Conservation (phyloP, 2,113 vertebrate genomes). For the Platichthys flesus region DNA sequence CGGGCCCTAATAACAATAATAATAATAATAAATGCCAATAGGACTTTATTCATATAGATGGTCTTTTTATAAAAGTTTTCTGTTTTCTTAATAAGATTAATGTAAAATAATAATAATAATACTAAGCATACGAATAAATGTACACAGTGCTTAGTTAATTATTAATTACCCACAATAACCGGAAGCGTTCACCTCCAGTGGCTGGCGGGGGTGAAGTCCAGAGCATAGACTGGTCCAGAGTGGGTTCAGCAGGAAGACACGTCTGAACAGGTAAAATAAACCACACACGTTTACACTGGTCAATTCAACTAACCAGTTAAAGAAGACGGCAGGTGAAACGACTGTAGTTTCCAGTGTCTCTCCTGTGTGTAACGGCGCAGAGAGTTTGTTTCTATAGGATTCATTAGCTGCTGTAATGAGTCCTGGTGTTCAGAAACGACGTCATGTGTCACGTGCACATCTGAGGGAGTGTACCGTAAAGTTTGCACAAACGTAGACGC, state of each 20-base stretch:
- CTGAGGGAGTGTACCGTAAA: too few species aligned
- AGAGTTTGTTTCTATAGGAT: too few species aligned
- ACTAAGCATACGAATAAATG: too few species aligned
- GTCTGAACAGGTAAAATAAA: neutral
- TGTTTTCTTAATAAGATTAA: too few species aligned
- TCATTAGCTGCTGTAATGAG: too few species aligned
- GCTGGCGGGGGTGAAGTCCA: slow-evolving; percentile 10
- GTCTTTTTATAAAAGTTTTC: too few species aligned
- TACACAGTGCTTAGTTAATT: slow-evolving; percentile 6
- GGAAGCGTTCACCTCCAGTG: neutral
- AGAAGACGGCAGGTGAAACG: too few species aligned
- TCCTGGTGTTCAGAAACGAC: neutral
- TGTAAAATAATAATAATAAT: too few species aligned
- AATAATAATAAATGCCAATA: neutral
- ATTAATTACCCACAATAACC: slow-evolving; percentile 18
- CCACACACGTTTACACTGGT: neutral
- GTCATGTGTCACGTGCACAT: neutral
- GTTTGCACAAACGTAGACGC: neutral
- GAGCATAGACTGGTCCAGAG: neutral
- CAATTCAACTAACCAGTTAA: neutral
- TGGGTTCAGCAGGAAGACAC: neutral
- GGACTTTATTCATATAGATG: too few species aligned
- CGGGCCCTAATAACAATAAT: too few species aligned
- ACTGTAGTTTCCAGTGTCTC: too few species aligned
- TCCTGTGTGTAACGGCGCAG: too few species aligned